Percentiles rank a stretch among this genome's conserved stretches.
Conservation (phyloP, 1,140 invertebrate species). For the Drosophila yakuba region DNA sequence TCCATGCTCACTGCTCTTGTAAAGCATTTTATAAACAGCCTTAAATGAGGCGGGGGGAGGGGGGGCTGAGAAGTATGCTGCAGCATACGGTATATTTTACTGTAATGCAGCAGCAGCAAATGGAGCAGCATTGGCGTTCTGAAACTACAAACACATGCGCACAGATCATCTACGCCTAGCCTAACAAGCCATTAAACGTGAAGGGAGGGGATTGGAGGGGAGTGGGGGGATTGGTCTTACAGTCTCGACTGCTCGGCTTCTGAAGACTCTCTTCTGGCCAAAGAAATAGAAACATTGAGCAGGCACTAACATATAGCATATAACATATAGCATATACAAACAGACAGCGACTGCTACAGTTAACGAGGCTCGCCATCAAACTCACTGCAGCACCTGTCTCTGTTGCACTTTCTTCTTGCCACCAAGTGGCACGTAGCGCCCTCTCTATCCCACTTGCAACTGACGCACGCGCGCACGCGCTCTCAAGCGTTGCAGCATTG, state of each 20-base stretch:
- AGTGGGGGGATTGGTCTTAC: background rate
- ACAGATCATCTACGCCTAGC: conserved; percentile 23
- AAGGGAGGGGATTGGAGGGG: background rate
- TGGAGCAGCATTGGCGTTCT: conserved; percentile 52
- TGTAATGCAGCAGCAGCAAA: conserved; percentile 58
- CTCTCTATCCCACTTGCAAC: background rate
- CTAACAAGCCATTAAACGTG: conserved; percentile 53
- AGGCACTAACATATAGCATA: background rate
- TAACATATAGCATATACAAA: too few species aligned
- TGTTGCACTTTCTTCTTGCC: conserved; percentile 18
- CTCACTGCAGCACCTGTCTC: conserved; percentile 2
- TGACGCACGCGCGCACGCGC: conserved; percentile 57
- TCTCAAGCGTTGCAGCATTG: conserved; percentile 58
- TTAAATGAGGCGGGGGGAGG: conserved; percentile 1
- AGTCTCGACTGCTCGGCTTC: background rate
- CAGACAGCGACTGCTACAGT: background rate
- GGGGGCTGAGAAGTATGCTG: conserved; percentile 35
- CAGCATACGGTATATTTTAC: conserved; percentile 77
- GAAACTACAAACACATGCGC: conserved; percentile 54
- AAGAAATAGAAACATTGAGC: conserved; percentile 31
- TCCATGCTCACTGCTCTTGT: background rate
- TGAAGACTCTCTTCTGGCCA: conserved; percentile 24
- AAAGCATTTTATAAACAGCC: conserved; percentile 14
- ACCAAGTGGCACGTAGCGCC: background rate
- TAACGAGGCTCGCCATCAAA: background rate